Base-by-base conservation (phyloP, 2,797 vertebrate species). In the Vultur gryphus region DNA sequence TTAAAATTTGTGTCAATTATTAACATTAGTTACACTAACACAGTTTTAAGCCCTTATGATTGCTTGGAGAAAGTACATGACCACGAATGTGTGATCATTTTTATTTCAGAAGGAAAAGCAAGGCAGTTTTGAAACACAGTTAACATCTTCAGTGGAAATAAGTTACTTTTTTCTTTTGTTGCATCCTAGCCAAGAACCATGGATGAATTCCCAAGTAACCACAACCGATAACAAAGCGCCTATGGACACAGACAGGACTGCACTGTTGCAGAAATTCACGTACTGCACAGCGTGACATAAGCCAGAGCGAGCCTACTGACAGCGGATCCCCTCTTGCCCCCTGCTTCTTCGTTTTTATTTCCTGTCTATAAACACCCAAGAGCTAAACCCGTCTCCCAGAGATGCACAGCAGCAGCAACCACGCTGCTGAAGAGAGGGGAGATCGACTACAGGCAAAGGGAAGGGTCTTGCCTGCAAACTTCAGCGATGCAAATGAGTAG, bases 221-320 rank as follows among this genome's bases (percentile, higher is more conserved):
- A 57, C 37, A 37, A 70, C 4, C 0, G 0, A 33, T 55, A 49
- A 28, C 20, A 2, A 76, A 85, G 37, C 26, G 46, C 64, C 69
- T 4, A 6, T 0, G 10, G 67, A 44, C 26, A 41, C 7, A 33
- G 49, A 39, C 59, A 61, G 49, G 28, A 73, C 37, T 10, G 55
- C 62, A 31, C 28, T 46, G 69, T 12, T 62, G 85, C 21, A 80
- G 62, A 51, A 91, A 33, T 7, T 44, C 19, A 23, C 67, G 54
- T 25, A 18, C 73, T 75, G 66, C 0, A 0, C 39, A 70, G 9
- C 8, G 39, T 48, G 84, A 58, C n/a, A 26, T 15, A 51, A 90
- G 52, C 39, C 46, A 70, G 83, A 69, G 81, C 28, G 6, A 77
- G 17, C 26, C 54, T 41, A 6, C 43, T 7, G 51, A 58, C 26